phyloP scores from a whole-genome alignment of 2,113 vertebrate species.

The Tupaia chinensis region DNA sequence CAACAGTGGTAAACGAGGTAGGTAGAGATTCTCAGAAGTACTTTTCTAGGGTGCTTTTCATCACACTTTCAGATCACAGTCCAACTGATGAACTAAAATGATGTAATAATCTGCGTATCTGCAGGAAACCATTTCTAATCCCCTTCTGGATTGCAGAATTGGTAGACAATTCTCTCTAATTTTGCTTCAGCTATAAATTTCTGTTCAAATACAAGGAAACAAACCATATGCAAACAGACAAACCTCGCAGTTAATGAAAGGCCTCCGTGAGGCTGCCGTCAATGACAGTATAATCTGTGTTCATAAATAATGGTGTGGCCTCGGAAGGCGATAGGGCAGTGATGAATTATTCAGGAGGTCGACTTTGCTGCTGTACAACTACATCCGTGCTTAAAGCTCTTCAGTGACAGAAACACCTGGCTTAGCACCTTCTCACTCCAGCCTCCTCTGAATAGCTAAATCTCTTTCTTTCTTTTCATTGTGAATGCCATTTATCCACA shows the following conservation, averaged over 20 bases:
- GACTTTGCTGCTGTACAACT: constrained; percentile 79
- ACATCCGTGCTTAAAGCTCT: constrained; percentile 80
- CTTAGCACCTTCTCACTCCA: constrained; percentile 78
- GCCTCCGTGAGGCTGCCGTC: constrained; percentile 88
- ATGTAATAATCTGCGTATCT: constrained; percentile 4
- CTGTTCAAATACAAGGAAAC: constrained; percentile 75
- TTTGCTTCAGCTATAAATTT: constrained; percentile 68
- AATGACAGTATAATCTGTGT: constrained; percentile 89
- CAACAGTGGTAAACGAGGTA: not conserved
- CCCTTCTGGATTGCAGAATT: constrained; percentile 68
- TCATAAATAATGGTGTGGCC: constrained; percentile 87
- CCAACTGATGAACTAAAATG: constrained; percentile 64
- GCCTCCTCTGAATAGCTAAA: constrained; percentile 76
- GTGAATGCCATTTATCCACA: constrained; percentile 76
- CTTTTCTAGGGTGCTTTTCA: not conserved
- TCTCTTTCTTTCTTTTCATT: constrained; percentile 61
- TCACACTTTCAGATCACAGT: constrained; percentile 1
- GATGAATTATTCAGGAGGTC: constrained; percentile 88
- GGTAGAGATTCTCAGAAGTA: not conserved
- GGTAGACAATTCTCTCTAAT: constrained; percentile 74
- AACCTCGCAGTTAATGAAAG: constrained; percentile 88
- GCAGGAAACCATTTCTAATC: constrained; percentile 28
- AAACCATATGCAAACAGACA: constrained; percentile 79
- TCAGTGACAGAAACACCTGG: constrained; percentile 83
- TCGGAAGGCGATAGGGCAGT: constrained; percentile 80